These are phyloP conservation scores for Sparidentex hasta DNA, from an alignment of 2,797 vertebrate genomes.

Conservation along the genomic window DNA sequence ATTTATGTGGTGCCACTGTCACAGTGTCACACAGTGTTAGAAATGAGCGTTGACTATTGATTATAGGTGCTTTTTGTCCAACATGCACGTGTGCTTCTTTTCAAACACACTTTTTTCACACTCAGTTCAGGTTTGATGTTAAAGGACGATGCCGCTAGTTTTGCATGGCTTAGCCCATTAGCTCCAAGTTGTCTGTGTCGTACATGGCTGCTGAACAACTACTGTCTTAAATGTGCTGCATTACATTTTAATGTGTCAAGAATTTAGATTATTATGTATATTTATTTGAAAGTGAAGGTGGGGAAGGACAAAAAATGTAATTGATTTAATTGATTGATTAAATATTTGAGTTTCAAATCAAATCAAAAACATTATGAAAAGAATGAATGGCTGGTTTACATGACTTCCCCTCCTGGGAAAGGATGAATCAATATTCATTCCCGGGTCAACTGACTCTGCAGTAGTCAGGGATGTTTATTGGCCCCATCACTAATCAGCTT, in stretches of 20 bases:
- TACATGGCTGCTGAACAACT: not conserved
- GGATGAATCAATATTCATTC: too few relatives aligned
- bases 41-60: constrained; percentile 42
- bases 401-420: too few relatives aligned
- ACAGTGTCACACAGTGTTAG: constrained; percentile 37
- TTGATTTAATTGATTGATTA: not conserved
- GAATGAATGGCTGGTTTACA: not conserved
- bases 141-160: not conserved
- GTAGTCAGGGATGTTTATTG: too few relatives aligned
- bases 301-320: not conserved
- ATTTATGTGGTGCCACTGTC: constrained; percentile 50
- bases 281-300: not conserved
- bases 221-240: not conserved
- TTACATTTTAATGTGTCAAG: not conserved
- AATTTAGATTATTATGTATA: not conserved
- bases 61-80: constrained; percentile 35
- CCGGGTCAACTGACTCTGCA: too few relatives aligned
- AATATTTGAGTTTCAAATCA: not conserved
- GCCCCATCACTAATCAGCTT: too few relatives aligned
- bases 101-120: constrained; percentile 16
- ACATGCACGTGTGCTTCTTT: not conserved
- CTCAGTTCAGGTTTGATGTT: not conserved
- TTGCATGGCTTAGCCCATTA: not conserved
- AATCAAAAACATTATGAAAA: too few relatives aligned
- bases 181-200: not conserved